A percentile compares a stretch with the other conserved stretches of the same genome.
Conservation (phyloP, 2,113 vertebrate species). For the Turnix velox region DNA sequence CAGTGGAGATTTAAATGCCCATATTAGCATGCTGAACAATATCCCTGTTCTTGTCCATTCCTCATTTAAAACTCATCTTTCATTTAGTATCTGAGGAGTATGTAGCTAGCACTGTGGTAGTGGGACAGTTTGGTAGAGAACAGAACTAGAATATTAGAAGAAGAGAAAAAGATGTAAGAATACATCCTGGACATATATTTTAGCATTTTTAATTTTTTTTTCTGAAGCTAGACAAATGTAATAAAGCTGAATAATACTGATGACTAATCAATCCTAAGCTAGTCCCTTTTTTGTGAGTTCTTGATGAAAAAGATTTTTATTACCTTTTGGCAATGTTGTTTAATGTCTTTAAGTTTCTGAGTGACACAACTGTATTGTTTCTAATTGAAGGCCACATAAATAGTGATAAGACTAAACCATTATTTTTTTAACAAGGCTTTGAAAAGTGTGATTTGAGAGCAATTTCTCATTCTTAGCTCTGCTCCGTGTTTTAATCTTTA, state of each 20-base stretch:
- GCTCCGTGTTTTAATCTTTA: neutral
- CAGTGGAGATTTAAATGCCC: neutral
- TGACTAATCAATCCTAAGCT: neutral
- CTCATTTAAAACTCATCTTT: neutral
- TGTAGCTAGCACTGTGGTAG: neutral
- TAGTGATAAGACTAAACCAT: neutral
- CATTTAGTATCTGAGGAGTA: neutral
- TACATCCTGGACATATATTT: too few relatives aligned
- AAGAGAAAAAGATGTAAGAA: neutral
- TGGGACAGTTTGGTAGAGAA: neutral
- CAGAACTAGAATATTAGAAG: neutral
- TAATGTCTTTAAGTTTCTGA: neutral
- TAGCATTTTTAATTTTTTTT: too few relatives aligned
- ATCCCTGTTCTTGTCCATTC: neutral
- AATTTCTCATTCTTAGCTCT: neutral
- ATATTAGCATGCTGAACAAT: fast-evolving
- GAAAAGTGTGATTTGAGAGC: neutral
- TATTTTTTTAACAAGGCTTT: neutral
- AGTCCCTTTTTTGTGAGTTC: neutral
- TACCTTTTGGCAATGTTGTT: neutral
- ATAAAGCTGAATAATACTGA: neutral
- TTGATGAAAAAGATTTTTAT: neutral
- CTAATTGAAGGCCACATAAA: neutral
- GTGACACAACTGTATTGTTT: neutral
- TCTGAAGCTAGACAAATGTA: neutral